Conservation (phyloP, 2,797 vertebrate genomes). For the Varecia variegata region DNA sequence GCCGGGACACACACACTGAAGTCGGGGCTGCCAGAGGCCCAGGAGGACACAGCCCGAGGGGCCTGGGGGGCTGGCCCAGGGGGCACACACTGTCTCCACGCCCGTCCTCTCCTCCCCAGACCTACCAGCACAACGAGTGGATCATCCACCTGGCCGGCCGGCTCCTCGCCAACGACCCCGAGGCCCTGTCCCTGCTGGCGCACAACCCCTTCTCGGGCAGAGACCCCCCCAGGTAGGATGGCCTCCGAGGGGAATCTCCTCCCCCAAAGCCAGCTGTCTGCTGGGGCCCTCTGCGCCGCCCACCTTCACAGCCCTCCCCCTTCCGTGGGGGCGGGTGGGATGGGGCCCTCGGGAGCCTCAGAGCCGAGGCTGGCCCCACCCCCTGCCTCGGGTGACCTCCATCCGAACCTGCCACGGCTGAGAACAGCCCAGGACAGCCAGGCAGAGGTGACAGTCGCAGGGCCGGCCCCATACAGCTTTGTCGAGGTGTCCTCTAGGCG, state of each 20-base stretch:
- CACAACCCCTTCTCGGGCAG: slow-evolving; percentile 90
- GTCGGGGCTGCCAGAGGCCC: neutral
- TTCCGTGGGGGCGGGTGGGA: neutral
- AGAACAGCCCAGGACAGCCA: too few species aligned
- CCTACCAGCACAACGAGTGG: slow-evolving; percentile 98
- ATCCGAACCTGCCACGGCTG: neutral
- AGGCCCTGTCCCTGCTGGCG: slow-evolving; percentile 88
- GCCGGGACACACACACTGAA: neutral
- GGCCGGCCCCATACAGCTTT: rapidly evolving
- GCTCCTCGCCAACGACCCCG: slow-evolving; percentile 91
- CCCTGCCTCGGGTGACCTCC: neutral
- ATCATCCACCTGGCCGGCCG: slow-evolving; percentile 95
- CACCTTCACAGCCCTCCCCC: neutral
- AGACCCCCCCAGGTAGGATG: slow-evolving; percentile 88
- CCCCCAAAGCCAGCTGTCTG: neutral
- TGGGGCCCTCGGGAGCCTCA: neutral
- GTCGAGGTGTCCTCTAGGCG: neutral
- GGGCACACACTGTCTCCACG: neutral
- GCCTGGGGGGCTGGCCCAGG: neutral
- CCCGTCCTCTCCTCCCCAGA: slow-evolving; percentile 82
- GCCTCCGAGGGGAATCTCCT: neutral
- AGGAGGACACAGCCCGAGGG: neutral
- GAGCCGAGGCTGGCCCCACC: too few species aligned
- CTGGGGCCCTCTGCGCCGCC: neutral
- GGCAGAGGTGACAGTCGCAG: too few species aligned